These are phyloP conservation scores for Argyra leucocephala DNA, from an alignment of 2,888 invertebrate genomes.

Conservation along the genomic window DNA sequence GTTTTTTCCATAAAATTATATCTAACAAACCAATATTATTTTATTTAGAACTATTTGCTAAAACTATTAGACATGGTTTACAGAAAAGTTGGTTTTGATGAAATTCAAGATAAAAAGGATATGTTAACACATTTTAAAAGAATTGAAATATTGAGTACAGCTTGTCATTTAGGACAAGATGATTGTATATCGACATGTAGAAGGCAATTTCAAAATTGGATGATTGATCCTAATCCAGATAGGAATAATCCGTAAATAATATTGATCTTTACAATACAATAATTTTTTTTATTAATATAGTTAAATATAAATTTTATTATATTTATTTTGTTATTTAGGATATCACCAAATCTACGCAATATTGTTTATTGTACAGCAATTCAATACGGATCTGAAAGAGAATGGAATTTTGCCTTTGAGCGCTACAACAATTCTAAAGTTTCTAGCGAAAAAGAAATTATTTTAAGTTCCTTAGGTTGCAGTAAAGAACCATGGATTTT, in stretches of 20 bases:
- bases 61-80: slow-evolving; percentile 58
- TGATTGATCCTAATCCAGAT: slow-evolving; percentile 60
- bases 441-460: slow-evolving; percentile 69
- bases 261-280: too few relatives aligned
- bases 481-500: slow-evolving; percentile 74
- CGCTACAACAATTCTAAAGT: slow-evolving; percentile 65
- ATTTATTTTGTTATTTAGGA: slow-evolving; percentile 45
- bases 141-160: slow-evolving; percentile 60
- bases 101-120: slow-evolving; percentile 48
- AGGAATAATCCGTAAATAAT: slow-evolving; percentile 59
- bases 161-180: slow-evolving; percentile 64
- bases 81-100: slow-evolving; percentile 58
- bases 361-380: slow-evolving; percentile 83
- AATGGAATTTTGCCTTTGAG: slow-evolving; percentile 85
- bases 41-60: slow-evolving; percentile 56
- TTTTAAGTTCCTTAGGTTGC: slow-evolving; percentile 72
- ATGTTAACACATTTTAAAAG: slow-evolving; percentile 63
- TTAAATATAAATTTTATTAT: not conserved
- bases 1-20: not conserved
- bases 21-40: not conserved
- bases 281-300: not conserved
- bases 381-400: slow-evolving; percentile 66
- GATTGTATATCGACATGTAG: slow-evolving; percentile 67
- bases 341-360: slow-evolving; percentile 71
- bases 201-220: slow-evolving; percentile 66